A percentile compares a stretch with the other conserved stretches of the same genome.
These are phyloP conservation scores for Matsumyia berberina DNA, from an alignment of 2,888 invertebrate species.

Conservation along the genomic window DNA sequence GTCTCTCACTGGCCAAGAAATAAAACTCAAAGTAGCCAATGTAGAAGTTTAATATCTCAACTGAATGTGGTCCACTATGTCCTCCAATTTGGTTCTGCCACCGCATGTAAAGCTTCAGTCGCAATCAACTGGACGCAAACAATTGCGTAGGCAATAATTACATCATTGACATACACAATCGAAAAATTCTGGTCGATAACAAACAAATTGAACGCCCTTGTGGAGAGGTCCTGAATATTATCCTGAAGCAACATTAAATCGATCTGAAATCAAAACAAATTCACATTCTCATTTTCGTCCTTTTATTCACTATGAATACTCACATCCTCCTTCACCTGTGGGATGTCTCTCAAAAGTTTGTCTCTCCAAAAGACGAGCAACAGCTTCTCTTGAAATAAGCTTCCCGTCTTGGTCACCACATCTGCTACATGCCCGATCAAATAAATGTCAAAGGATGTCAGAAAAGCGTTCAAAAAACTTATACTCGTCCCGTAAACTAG, in stretches of 20 bases:
- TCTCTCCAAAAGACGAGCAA: not conserved
- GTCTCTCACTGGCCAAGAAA: no score
- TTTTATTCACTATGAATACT: not conserved
- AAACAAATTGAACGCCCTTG: not conserved
- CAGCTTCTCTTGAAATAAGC: not conserved
- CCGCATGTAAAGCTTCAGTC: not conserved
- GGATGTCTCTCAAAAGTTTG: not conserved
- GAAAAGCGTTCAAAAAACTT: no score
- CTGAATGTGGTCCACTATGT: no score
- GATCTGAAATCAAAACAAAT: not conserved
- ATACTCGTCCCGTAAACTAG: no score
- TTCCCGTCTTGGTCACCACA: not conserved
- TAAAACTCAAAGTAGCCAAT: no score
- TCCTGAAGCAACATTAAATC: not conserved
- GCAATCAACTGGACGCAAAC: not conserved
- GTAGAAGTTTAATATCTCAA: no score
- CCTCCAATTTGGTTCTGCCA: no score
- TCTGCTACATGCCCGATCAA: not conserved
- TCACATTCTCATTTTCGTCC: not conserved
- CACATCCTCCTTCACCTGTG: not conserved
- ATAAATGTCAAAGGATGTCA: not conserved
- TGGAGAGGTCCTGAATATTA: not conserved
- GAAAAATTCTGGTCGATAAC: not conserved
- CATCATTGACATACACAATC: not conserved
- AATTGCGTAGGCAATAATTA: not conserved